Base-by-base conservation (phyloP, 2,113 vertebrate genomes). In the Sitta europaea region DNA sequence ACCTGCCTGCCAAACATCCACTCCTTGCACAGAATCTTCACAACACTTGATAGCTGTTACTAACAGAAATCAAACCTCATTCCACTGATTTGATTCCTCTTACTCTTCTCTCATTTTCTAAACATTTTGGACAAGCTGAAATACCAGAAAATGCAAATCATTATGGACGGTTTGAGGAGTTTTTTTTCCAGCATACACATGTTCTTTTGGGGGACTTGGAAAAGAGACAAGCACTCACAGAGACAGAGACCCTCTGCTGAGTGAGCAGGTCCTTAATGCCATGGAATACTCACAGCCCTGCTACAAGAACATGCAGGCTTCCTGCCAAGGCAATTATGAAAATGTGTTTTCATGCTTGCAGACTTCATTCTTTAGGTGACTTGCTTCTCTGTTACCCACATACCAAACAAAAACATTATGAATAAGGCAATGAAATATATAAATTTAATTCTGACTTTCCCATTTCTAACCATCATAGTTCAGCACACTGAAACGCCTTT, bases 311-410 rank as follows among this genome's bases (percentile, higher is more conserved):
- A 84, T 2, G 14, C 0, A 2, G 92, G 94, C 92, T 92, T 80
- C 76, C 79, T 96, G 94, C 94, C 94, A 97, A 90, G 35, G 45
- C 68, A 94, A 94, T 97, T 93, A 96, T 84, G 82, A 88, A 92
- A 95, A 93, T 88, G 63, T 45, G 68, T 81, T 96, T 92, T 53
- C 72, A 94, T 91, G 88, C 92, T 92, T 86, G 72, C 72, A 81
- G 68, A 92, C 40, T 94, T 92, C 45, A 96, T 93, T 96, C 92
- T 92, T 96, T 75, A 96, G 86, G 86, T 92, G 90, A 93, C 92
- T 95, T 88, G 61, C 88, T 90, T 95, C 86, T 78, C 79, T 95
- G 53, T 90, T 86, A 92, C 43, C 63, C 75, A 36, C 59, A 92
- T 48, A 88, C 70, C 82, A 95, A 94, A 95, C 79, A 96, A 93